Conservation (phyloP, 2,797 vertebrate genomes). For the Girardinus metallicus region DNA sequence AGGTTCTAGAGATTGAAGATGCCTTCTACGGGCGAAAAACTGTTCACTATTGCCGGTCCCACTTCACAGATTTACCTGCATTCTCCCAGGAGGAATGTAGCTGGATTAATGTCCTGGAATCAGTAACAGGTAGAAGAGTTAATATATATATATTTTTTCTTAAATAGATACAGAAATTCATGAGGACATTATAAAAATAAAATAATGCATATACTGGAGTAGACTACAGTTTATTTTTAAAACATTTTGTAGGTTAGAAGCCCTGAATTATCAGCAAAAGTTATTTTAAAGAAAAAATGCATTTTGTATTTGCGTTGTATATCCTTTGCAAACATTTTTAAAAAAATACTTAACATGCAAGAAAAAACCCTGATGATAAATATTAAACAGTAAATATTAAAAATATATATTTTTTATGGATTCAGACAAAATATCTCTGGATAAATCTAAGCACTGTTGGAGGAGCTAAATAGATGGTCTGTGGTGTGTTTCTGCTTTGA, state of each 20-base stretch:
- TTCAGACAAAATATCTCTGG: not conserved
- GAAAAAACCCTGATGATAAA: no score
- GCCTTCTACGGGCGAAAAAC: constrained; percentile 89
- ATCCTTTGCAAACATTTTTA: not conserved
- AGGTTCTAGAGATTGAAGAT: constrained; percentile 87
- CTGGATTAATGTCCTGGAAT: constrained; percentile 85
- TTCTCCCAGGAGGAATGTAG: constrained; percentile 82
- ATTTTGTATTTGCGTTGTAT: not conserved
- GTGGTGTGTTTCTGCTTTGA: not conserved
- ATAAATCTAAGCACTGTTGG: not conserved
- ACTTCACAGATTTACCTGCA: constrained; percentile 28
- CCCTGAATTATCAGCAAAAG: no score
- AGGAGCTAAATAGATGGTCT: not conserved
- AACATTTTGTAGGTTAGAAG: no score
- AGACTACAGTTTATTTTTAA: not conserved
- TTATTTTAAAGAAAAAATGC: not conserved
- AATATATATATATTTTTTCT: not conserved
- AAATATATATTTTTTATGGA: not conserved
- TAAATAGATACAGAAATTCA: not conserved
- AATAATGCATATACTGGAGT: not conserved
- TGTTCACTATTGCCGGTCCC: constrained; percentile 84
- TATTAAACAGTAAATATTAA: no score
- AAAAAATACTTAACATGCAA: no score
- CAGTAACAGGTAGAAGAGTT: constrained; percentile 85
- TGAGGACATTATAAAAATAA: not conserved